Base-by-base conservation (phyloP, 1,140 invertebrate genomes). In the Aphaenogaster floridana region DNA sequence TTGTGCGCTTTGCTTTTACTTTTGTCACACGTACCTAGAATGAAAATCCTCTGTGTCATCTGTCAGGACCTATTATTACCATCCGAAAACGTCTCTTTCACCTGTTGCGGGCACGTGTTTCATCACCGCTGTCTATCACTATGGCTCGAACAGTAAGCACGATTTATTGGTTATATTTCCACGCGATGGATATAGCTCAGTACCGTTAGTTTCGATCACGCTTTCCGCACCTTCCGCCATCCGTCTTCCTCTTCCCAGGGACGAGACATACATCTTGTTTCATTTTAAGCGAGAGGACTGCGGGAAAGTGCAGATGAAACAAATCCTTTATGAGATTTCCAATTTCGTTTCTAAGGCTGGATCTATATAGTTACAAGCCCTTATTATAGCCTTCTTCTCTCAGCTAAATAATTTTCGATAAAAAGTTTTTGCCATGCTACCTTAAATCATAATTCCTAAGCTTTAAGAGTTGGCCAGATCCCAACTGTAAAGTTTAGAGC, bases 81-180 rank as follows among this genome's bases (percentile, higher is more conserved):
- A n/a, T 93, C 96, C 1, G 96, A 97, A 79, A 96, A 97, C 84
- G 96, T 97, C 9, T 96, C 95, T 91, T 95, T 95, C n/a, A 97
- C 97, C 5, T 95, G 94, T 87, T 97, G 97, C 94, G 97, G 97
- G 6, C 97, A 98, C 93, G 93, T 97, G 84, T 97, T 97, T 93
- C 97, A 98, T 92, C 94, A 96, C 78, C 89, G 92, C 1, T 97
- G 97, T 90, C 94, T 97, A 2, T 94, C 94, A n/a, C 95, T 96
- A 88, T 98, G 97, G 97, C 95, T 97, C 9, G 96, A 96, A 92
- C 96, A 96, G 97, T 97, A 96, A 88, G 92, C 21, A 50, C 21
- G 45, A n/a, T 83, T 79, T 71, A 17, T 7, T 76, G 63, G 64
- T 88, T 79, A 83, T 88, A 74, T 77, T 89, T 84, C 59, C n/a